These are phyloP conservation scores for Choreutis nemorana DNA, from an alignment of 2,888 invertebrate genomes.

Conservation along the genomic window DNA sequence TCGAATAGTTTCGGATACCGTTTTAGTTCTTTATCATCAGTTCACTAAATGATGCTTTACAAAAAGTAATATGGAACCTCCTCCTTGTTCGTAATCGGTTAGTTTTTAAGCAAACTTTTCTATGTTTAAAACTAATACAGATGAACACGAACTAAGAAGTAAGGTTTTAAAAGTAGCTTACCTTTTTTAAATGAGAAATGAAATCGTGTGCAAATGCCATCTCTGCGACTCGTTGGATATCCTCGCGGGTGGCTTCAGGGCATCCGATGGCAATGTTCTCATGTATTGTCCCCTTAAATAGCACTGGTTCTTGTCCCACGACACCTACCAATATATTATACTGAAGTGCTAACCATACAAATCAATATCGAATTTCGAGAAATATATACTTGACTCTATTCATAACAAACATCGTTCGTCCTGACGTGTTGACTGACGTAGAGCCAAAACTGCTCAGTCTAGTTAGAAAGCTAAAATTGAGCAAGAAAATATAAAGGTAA, in stretches of 20 bases:
- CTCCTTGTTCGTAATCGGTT: neutral
- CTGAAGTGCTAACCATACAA: no score
- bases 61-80: neutral
- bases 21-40: no score
- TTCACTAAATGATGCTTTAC: neutral
- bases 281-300: slow-evolving; percentile 83
- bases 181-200: slow-evolving; percentile 73
- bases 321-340: slow-evolving; percentile 66
- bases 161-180: slow-evolving; percentile 30
- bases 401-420: no score
- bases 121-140: neutral
- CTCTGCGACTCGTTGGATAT: slow-evolving; percentile 75
- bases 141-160: no score
- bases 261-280: slow-evolving; percentile 77
- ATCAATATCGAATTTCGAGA: no score
- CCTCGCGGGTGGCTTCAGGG: slow-evolving; percentile 69
- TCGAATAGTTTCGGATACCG: no score
- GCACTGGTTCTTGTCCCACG: slow-evolving; percentile 87
- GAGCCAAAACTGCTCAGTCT: no score
- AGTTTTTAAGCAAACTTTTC: neutral
- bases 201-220: slow-evolving; percentile 82
- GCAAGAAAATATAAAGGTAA: neutral
- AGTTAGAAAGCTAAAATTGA: no score
- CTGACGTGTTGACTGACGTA: no score
- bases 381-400: no score